Percentiles rank a stretch among this genome's conserved stretches.
phyloP scores from a whole-genome alignment of 2,797 vertebrate species.

The Lepus oiostolus region DNA sequence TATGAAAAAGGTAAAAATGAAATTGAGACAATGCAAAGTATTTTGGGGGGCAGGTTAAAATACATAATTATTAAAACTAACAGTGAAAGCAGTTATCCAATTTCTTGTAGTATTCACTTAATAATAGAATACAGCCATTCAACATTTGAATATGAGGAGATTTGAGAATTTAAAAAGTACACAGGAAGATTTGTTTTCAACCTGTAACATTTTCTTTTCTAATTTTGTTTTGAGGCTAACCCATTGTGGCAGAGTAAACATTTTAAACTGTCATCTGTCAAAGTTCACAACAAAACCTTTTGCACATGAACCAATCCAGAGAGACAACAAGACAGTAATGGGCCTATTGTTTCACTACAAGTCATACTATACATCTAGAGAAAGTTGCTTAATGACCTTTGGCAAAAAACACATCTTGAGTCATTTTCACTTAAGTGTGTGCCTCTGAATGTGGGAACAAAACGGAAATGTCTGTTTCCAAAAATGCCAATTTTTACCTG shows the following conservation, averaged over 20 bases:
- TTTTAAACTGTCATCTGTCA: conserved; percentile 69
- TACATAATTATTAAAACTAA: not conserved
- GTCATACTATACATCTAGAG: not conserved
- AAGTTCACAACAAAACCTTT: conserved; percentile 68
- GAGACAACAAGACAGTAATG: conserved; percentile 45
- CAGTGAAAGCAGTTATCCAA: not conserved
- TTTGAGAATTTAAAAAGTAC: not conserved
- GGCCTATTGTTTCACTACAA: conserved; percentile 19
- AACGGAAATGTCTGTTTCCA: conserved; percentile 53
- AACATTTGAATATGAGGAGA: not conserved
- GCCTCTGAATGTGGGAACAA: conserved; percentile 25
- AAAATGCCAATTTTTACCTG: conserved; percentile 57
- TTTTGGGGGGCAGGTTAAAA: not conserved
- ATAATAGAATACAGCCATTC: not conserved
- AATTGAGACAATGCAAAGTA: not conserved
- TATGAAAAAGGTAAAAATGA: conserved; percentile 5
- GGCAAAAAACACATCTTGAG: conserved; percentile 60
- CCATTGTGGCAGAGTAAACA: conserved; percentile 42
- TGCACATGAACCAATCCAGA: conserved; percentile 27
- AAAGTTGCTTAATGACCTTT: conserved; percentile 65
- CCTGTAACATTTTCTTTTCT: not conserved
- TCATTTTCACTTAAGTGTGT: conserved; percentile 38
- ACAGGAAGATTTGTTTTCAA: not conserved
- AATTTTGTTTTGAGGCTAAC: conserved; percentile 42
- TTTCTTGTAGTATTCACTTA: not conserved